Percentiles rank a stretch among this genome's conserved stretches.
phyloP scores from a whole-genome alignment of 2,797 vertebrate genomes.

The Manis javanica region DNA sequence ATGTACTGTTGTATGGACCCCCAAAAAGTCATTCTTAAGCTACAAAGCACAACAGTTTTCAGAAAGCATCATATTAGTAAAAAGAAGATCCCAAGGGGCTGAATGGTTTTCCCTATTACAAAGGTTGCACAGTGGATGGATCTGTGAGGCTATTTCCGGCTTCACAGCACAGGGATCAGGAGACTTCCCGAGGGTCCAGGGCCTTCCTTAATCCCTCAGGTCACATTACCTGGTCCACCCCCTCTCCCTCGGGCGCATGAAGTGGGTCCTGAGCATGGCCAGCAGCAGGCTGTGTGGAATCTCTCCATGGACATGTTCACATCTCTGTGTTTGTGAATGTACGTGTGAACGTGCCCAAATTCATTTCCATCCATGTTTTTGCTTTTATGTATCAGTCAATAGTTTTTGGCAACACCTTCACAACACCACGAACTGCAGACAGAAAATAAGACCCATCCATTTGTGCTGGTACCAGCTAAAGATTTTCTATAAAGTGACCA shows the following conservation, averaged over 20 bases:
- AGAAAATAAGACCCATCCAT: conserved; percentile 88
- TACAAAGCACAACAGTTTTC: not conserved
- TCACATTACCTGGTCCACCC: not conserved
- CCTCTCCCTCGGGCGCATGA: accelerated
- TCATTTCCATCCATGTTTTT: conserved; percentile 64
- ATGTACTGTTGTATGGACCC: not conserved
- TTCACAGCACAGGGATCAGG: not conserved
- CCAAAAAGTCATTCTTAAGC: not conserved
- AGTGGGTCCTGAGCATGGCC: too few relatives aligned
- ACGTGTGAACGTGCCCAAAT: not conserved
- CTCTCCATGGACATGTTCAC: not conserved
- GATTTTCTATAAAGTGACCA: conserved; percentile 89
- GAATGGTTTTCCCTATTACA: not conserved
- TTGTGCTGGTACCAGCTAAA: conserved; percentile 86
- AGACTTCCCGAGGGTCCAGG: not conserved
- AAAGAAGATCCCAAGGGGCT: not conserved
- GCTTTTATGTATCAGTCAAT: conserved; percentile 71
- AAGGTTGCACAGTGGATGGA: not conserved
- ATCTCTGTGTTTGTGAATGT: not conserved
- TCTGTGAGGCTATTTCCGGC: not conserved
- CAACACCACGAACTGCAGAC: conserved; percentile 83
- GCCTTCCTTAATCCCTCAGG: not conserved
- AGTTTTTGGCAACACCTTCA: conserved; percentile 84
- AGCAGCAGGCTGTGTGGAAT: not conserved
- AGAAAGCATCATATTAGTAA: not conserved